Base-by-base conservation (phyloP, 2,113 vertebrate genomes). In the Accipiter cooperii region DNA sequence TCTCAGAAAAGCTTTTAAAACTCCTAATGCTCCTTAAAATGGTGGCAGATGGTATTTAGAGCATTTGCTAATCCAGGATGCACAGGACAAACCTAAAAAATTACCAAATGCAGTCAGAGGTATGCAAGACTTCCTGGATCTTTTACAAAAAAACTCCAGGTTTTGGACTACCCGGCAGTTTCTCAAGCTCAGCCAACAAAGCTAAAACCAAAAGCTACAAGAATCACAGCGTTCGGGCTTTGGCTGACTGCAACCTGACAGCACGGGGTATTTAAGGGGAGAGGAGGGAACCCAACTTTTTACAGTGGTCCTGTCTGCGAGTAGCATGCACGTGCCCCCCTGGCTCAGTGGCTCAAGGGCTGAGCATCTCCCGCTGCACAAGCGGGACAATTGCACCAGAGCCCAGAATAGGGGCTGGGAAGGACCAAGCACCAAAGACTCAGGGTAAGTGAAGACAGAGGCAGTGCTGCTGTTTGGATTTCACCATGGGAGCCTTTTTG, bases 201-300 rank as follows among this genome's bases (percentile, higher is more conserved):
- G 10, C 44, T 79, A 40, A 93, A 38, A 8, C 5, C 38, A 10
- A 20, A 64, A 52, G 24, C 47, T 36, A 24, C 18, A 47, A 38
- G 55, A 55, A 57, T 22, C 52, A 26, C 51, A 87, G 12, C 52
- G 17, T n/a, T 68, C 52, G 55, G 55, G 29, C 29, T 75, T 76
- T 46, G 71, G 24, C 16, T 2, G 3, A 10, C 22, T 6, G 2
- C 60, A 38, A 5, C 9, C 29, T 44, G 42, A 17, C 31, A 58
- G 16, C 12, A 42, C 0, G 0, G 25, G 14, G 9, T 36, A 19
- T 78, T 86, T 78, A 42, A 19, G 1, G 29, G 34, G 6, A 7
- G 6, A 26, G 21, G 8, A 73, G 25, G n/a, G 25, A 92, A 36
- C 7, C 9, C 29, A 28, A n/a, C 10, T 29, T 88, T 58, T 58